Conservation (phyloP, 2,888 invertebrate species). For the Salpingus planirostris region DNA sequence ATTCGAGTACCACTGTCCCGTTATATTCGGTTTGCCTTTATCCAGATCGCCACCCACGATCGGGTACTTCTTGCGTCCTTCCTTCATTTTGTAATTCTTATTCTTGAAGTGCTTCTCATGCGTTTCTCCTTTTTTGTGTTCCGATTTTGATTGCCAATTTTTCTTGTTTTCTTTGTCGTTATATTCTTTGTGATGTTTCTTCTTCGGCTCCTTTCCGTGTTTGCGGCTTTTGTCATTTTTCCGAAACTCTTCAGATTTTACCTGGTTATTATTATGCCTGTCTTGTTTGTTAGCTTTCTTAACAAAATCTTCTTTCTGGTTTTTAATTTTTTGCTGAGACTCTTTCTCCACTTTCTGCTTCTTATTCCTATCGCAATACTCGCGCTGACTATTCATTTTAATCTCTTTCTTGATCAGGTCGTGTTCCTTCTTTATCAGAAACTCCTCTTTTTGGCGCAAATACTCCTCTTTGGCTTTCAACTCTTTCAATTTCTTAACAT, state of each 20-base stretch:
- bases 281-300: background rate
- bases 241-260: background rate
- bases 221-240: constrained; percentile 2
- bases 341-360: no score
- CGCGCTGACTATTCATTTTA: constrained; percentile 3
- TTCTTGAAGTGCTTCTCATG: constrained; percentile 4
- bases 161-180: constrained; percentile 2
- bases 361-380: no score
- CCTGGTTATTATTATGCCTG: background rate
- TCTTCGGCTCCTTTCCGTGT: constrained; percentile 1
- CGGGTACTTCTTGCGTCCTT: constrained; percentile 1
- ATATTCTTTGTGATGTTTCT: background rate
- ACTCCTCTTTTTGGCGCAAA: constrained; percentile 12
- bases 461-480: constrained; percentile 12
- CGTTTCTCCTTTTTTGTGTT: constrained; percentile 1
- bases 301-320: no score
- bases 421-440: constrained; percentile 14
- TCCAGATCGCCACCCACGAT: constrained; percentile 1
- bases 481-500: constrained; percentile 9
- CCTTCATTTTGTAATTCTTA: background rate
- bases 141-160: background rate
- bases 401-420: constrained; percentile 12
- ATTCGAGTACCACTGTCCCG: constrained; percentile 31
- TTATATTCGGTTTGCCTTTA: constrained; percentile 14
- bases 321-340: background rate